Evolutionary conservation across 2,888 invertebrate species (phyloP).

Genomic region (Odontocerum albicorne): DNA sequence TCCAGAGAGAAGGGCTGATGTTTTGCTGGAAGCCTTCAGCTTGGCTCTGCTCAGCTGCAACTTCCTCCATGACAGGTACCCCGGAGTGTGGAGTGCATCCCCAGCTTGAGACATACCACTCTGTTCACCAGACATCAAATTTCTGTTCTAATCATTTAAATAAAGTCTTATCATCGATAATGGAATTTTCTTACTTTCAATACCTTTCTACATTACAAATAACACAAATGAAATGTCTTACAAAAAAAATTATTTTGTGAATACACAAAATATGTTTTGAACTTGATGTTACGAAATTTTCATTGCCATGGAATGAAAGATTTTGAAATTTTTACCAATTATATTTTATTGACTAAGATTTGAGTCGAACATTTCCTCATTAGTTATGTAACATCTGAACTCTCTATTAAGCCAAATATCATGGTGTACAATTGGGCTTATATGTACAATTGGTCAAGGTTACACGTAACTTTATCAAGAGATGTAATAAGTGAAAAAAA

Average conservation of each 20-base stretch:
- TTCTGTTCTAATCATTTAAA: conserved; percentile 46
- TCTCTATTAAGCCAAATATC: too few relatives aligned
- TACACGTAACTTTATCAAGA: too few relatives aligned
- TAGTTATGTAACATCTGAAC: too few relatives aligned
- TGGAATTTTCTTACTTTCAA: neutral
- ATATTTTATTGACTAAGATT: too few relatives aligned
- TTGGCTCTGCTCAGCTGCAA: conserved; percentile 95
- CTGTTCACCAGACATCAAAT: conserved; percentile 53
- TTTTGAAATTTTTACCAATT: too few relatives aligned
- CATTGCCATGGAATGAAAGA: too few relatives aligned
- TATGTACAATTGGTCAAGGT: too few relatives aligned
- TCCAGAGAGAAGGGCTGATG: conserved; percentile 94
- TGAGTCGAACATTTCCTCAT: too few relatives aligned
- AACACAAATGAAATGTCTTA: neutral
- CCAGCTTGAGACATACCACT: conserved; percentile 70
- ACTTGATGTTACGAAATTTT: too few relatives aligned
- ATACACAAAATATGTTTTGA: too few relatives aligned
- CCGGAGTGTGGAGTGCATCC: conserved; percentile 78
- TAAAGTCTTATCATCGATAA: neutral
- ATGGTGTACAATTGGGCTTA: too few relatives aligned
- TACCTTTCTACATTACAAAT: neutral
- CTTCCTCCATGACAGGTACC: conserved; percentile 87
- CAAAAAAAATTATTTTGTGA: neutral
- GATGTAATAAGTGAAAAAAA: too few relatives aligned
- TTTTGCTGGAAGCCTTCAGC: conserved; percentile 96